These are phyloP conservation scores for Drosophila nr. perissopoda DNA, from an alignment of 2,888 invertebrate genomes.

Conservation along the genomic window DNA sequence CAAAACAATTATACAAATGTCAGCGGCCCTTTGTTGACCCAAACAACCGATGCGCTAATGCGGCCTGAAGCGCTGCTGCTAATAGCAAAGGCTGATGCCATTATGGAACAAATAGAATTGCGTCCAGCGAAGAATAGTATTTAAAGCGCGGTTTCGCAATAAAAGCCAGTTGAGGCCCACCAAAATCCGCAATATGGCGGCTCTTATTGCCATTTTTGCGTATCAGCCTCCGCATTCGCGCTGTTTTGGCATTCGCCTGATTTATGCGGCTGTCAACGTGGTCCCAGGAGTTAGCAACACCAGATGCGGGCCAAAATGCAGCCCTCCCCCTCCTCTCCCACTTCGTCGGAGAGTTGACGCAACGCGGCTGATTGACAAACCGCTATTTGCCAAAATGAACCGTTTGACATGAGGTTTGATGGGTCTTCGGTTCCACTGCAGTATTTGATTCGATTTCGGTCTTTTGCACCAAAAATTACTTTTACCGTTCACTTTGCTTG, in stretches of 20 bases:
- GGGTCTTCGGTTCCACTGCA: slow-evolving; percentile 21
- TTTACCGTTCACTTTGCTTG: slow-evolving; percentile 41
- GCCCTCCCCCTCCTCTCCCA: too few species aligned
- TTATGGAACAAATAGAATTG: slow-evolving; percentile 48
- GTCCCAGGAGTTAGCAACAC: slow-evolving; percentile 24
- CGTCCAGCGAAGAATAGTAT: slow-evolving; percentile 52
- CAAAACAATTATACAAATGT: slow-evolving; percentile 53
- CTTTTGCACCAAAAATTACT: slow-evolving; percentile 16
- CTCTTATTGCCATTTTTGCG: slow-evolving; percentile 12
- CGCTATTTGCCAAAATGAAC: slow-evolving; percentile 75
- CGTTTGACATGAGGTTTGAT: slow-evolving; percentile 63
- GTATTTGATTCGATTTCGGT: neutral
- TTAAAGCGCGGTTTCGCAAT: slow-evolving; percentile 58
- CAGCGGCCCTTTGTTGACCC: slow-evolving; percentile 9
- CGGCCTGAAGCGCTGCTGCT: slow-evolving; percentile 26
- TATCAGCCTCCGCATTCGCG: slow-evolving; percentile 27
- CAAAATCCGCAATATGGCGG: slow-evolving; percentile 48
- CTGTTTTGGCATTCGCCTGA: slow-evolving; percentile 60
- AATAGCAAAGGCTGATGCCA: slow-evolving; percentile 29
- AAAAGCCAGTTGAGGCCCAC: slow-evolving; percentile 49
- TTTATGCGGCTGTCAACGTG: slow-evolving; percentile 71
- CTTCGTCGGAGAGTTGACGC: slow-evolving; percentile 26
- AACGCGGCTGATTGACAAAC: slow-evolving; percentile 72
- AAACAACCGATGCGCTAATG: slow-evolving; percentile 10
- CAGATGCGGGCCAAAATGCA: slow-evolving; percentile 39